A percentile compares a stretch with the other conserved stretches of the same genome.
Conservation (phyloP, 2,888 invertebrate genomes). For the Myopa tessellatipennis region DNA sequence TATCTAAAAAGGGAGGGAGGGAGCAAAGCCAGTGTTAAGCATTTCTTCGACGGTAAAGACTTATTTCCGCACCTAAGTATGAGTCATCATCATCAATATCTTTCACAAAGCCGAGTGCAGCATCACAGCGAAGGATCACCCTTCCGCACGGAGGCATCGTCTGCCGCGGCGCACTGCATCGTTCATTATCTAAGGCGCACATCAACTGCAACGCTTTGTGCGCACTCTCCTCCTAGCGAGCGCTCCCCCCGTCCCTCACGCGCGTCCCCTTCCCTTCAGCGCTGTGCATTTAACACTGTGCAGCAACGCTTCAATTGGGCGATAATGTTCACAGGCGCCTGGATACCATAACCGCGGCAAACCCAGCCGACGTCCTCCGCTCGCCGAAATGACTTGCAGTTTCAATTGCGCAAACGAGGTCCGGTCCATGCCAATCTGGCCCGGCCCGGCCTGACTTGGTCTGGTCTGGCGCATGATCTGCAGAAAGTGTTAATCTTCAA, state of each 20-base stretch:
- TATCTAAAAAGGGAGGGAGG: neutral
- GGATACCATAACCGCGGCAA: constrained; percentile 22
- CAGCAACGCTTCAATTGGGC: constrained; percentile 32
- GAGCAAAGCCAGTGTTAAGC: neutral
- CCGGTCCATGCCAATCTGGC: neutral
- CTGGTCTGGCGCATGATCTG: constrained; percentile 31
- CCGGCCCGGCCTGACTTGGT: neutral
- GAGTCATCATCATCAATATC: constrained; percentile 27
- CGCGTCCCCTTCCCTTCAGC: neutral
- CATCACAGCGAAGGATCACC: neutral
- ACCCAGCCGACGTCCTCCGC: constrained; percentile 1
- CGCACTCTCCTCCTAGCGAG: neutral
- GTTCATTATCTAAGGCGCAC: constrained; percentile 34
- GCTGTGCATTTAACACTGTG: neutral
- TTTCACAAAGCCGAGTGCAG: neutral
- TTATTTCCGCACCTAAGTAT: neutral
- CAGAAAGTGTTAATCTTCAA: constrained; percentile 42
- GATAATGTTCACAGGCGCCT: constrained; percentile 44
- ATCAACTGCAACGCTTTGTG: constrained; percentile 34
- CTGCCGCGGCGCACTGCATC: neutral
- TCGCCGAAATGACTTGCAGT: constrained; percentile 37
- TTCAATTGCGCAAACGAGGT: constrained; percentile 28
- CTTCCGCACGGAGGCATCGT: neutral
- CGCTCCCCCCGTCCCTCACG: neutral
- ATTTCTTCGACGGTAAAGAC: constrained; percentile 3